Evolutionary conservation across 2,888 invertebrate species (phyloP).

Genomic region (Drosophila koepferae): DNA sequence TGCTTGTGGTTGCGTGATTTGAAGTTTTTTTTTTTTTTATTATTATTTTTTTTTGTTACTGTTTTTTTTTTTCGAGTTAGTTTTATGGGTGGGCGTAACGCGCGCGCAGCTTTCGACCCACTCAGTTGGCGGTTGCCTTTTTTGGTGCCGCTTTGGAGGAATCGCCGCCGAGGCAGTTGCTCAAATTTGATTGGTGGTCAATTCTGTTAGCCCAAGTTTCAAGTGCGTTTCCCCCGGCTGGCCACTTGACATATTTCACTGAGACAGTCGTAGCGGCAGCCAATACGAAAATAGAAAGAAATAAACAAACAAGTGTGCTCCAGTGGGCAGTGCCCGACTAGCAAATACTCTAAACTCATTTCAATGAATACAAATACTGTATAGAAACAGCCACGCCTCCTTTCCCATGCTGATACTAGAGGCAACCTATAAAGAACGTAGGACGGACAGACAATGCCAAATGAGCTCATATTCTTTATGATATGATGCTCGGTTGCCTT

Average conservation of each 20-base stretch:
- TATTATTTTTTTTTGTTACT: conserved; percentile 52
- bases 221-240: conserved; percentile 63
- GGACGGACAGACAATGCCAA: too few relatives aligned
- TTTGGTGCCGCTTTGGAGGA: conserved; percentile 69
- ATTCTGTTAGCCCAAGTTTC: conserved; percentile 63
- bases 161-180: conserved; percentile 39
- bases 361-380: not conserved
- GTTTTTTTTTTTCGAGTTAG: conserved; percentile 42
- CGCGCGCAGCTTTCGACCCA: conserved; percentile 68
- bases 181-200: conserved; percentile 71
- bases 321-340: not conserved
- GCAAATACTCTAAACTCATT: not conserved
- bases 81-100: conserved; percentile 70
- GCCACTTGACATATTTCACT: conserved; percentile 77
- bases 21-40: conserved; percentile 61
- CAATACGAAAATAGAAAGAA: conserved; percentile 68
- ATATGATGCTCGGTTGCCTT: too few relatives aligned
- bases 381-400: not conserved
- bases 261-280: conserved; percentile 41
- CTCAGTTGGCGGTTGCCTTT: conserved; percentile 69
- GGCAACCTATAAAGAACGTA: too few relatives aligned
- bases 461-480: too few relatives aligned
- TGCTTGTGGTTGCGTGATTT: conserved; percentile 68
- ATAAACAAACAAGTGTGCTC: not conserved
- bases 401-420: not conserved